Evolutionary conservation across 2,797 vertebrate genomes (phyloP), one percentile per base, ranked within the genome.

Genomic region (Pangasius djambal): DNA sequence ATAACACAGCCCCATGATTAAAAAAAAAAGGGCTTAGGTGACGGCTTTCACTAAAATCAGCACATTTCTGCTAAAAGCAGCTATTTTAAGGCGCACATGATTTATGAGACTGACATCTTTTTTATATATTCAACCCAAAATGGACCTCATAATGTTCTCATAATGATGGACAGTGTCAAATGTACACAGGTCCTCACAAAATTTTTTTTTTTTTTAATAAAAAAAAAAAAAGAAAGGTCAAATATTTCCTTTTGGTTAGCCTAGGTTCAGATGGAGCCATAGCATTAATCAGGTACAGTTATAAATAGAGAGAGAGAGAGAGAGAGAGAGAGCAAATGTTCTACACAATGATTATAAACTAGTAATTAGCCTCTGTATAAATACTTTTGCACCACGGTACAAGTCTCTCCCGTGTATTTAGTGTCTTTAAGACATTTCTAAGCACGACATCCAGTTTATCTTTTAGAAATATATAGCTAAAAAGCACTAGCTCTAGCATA

Each of bases 51-150:
- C 16, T 52, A 48, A 50, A 85, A 52, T 25, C 63, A 50, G 10
- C 65, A 70, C 65, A 69, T 70, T 55, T 31, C 83, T 70, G 63
- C 48, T 69, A 85, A 85, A 85, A 85, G 65, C 65, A 85, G n/a
- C 44, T 69, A 69, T 85, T 85, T 85, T 52, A 69, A 31, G 18
- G n/a, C 34, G 18, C 4, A 6, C 10, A 55, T 85, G 82, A 83
- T 61, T 65, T 63, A 40, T 57, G 40, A 50, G 61, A 84, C 61
- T 67, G 40, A 67, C 61, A 65, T 61, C 3, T n/a, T 67, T 63
- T 63, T 59, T 31, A 78, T 55, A 78, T 34, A 34, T 57, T 20
- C 7, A n/a, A 31, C 31, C 77, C 77, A 31, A 52, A 78, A 78
- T 8, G 18, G n/a, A 57, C n/a, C 18, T 61, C 31, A 25, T 82